Base-by-base conservation (phyloP, 2,113 vertebrate species). In the Lipophrys pholis region DNA sequence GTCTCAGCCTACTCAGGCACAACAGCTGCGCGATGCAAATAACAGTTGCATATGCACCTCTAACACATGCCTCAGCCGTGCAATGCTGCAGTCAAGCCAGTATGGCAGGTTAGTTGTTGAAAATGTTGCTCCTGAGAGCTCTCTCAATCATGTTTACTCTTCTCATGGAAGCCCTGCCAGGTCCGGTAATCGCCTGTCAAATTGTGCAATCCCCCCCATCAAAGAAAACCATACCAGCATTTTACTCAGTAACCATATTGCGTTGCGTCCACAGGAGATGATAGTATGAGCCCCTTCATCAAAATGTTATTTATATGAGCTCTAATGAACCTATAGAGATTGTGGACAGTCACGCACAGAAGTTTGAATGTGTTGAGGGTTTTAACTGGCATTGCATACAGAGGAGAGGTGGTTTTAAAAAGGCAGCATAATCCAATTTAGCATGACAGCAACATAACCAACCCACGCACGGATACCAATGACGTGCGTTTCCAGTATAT, bases 141-240 rank as follows among this genome's bases (percentile, higher is more conserved):
- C 17, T 50, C 35, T 68, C n/a, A 11, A 6, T 73, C 54, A 21
- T 21, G 9, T 70, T 46, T 48, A 50, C 54, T 72, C 36, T 88
- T 90, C 51, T 87, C 85, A 90, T 92, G 78, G 89, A 57, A 82
- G 88, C 80, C n/a, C 60, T 48, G 11, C 50, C 40, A 60, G 30
- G 51, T 70, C 69, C 76, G 73, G 78, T 82, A 84, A 87, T 78
- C 82, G 68, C 65, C 69, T 80, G 69, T 85, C 77, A 76, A 82
- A 82, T 65, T 66, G 69, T 80, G 69, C 68, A 57, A 83, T 70
- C 46, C 50, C 49, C 46, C 61, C 53, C 64, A 35, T 59, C 58
- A 63, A 68, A 81, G 54, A 72, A 87, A 80, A 51, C 39, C 54
- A 65, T 41, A 53, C 16, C 38, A 12, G 74, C 11, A 3, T 55